Conservation (phyloP, 2,888 invertebrate species). For the Portevinia maculata region DNA sequence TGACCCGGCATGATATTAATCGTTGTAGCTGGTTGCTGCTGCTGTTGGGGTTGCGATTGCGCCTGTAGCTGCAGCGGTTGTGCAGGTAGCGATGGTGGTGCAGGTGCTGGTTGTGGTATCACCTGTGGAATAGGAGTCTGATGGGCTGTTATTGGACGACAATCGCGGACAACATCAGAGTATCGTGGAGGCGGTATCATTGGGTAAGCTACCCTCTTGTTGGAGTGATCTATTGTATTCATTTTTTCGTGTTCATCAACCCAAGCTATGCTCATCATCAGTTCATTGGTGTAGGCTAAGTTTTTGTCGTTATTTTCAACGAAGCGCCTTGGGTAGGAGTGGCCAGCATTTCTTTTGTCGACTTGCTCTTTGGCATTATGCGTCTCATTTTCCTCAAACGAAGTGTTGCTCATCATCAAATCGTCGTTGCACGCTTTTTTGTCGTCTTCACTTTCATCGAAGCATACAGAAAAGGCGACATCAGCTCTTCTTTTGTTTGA, state of each 20-base stretch:
- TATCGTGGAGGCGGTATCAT: constrained; percentile 40
- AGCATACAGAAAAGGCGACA: constrained; percentile 31
- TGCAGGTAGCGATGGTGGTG: background rate
- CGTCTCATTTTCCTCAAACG: too few relatives aligned
- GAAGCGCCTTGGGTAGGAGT: background rate
- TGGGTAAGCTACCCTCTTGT: constrained; percentile 14
- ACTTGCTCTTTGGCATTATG: too few relatives aligned
- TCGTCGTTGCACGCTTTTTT: too few relatives aligned
- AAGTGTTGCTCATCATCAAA: too few relatives aligned
- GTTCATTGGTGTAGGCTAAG: constrained; percentile 58
- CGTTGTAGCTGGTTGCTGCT: constrained; percentile 2
- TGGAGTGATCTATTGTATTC: constrained; percentile 5
- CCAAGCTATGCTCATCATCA: constrained; percentile 64
- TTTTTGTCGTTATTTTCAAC: background rate
- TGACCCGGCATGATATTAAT: constrained; percentile 4
- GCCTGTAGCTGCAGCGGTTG: constrained; percentile 42
- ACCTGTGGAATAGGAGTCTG: background rate
- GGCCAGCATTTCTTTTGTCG: background rate
- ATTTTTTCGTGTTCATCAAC: constrained; percentile 43
- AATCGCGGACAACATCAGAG: constrained; percentile 59
- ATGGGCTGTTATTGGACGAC: constrained; percentile 42
- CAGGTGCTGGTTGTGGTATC: background rate
- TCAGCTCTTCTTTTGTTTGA: constrained; percentile 4
- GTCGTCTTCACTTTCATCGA: too few relatives aligned
- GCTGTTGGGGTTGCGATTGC: background rate